Evolutionary conservation across 2,888 invertebrate genomes (phyloP).

Genomic region (Parnassius orleans): DNA sequence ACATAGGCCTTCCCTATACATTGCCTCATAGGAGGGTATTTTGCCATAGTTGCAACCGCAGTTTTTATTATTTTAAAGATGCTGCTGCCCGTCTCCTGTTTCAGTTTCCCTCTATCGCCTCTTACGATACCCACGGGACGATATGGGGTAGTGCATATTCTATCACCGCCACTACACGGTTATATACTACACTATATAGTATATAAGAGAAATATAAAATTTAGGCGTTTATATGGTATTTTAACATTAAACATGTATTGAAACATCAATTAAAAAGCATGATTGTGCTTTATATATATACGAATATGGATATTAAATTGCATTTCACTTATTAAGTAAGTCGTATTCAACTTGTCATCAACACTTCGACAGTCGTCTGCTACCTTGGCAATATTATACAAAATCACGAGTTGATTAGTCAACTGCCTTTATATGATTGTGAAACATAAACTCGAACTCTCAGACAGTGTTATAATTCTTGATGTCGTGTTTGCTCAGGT

Average conservation of each 20-base stretch:
- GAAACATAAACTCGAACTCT: slow-evolving; percentile 22
- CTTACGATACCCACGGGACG: too few species aligned
- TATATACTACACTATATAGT: too few species aligned
- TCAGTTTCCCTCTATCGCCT: too few species aligned
- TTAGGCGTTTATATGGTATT: too few species aligned
- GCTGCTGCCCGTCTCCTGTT: too few species aligned
- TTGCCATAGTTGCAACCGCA: too few species aligned
- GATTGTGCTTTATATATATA: background rate
- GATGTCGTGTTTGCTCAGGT: slow-evolving; percentile 16
- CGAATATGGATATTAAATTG: background rate
- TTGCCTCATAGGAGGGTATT: too few species aligned
- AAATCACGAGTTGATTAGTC: slow-evolving; percentile 27
- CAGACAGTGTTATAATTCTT: slow-evolving; percentile 25
- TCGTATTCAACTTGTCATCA: slow-evolving; percentile 3
- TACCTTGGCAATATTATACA: slow-evolving; percentile 16
- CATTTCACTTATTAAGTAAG: background rate
- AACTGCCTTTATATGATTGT: slow-evolving; percentile 25
- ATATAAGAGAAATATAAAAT: too few species aligned
- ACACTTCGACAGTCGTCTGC: slow-evolving; percentile 1
- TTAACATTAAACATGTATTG: background rate
- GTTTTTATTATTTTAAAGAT: too few species aligned
- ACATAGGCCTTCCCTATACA: too few species aligned
- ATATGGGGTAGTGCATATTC: too few species aligned
- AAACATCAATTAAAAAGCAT: background rate
- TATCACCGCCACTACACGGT: too few species aligned